These are phyloP conservation scores for Pollicipes pollicipes DNA, from an alignment of 1,140 invertebrate genomes.

Conservation along the genomic window DNA sequence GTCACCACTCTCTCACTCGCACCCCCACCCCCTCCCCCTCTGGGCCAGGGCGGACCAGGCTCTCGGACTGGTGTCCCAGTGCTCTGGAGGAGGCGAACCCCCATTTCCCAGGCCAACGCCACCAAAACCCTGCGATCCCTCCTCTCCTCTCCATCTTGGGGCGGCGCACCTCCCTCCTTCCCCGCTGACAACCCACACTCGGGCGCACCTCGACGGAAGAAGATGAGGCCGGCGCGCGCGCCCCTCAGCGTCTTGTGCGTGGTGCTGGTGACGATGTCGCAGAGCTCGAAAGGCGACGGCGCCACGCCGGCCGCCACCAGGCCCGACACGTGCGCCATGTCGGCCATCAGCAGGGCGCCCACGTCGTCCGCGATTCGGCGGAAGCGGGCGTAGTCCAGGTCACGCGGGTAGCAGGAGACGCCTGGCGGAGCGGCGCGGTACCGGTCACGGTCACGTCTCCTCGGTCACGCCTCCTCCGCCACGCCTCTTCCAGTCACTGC, in stretches of 20 bases:
- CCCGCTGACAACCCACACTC: too few relatives aligned
- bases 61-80: too few relatives aligned
- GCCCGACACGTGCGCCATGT: slow-evolving; percentile 90
- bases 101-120: too few relatives aligned
- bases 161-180: too few relatives aligned
- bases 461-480: too few relatives aligned
- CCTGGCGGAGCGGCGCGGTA: slow-evolving; percentile 27
- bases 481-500: too few relatives aligned
- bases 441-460: neutral
- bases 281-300: slow-evolving; percentile 78
- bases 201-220: slow-evolving; percentile 57
- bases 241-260: slow-evolving; percentile 91
- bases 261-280: slow-evolving; percentile 87
- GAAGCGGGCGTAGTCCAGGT: slow-evolving; percentile 61
- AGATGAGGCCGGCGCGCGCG: slow-evolving; percentile 73
- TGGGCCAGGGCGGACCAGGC: too few relatives aligned
- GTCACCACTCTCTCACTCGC: too few relatives aligned
- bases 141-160: too few relatives aligned
- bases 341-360: slow-evolving; percentile 73
- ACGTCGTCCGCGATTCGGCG: slow-evolving; percentile 69
- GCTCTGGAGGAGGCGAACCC: too few relatives aligned
- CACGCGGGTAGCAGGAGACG: slow-evolving; percentile 56
- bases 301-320: slow-evolving; percentile 71
- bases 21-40: too few relatives aligned
- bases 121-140: too few relatives aligned